A percentile compares a stretch with the other conserved stretches of the same genome.
phyloP scores from a whole-genome alignment of 2,797 vertebrate species.

The Alauda arvensis region DNA sequence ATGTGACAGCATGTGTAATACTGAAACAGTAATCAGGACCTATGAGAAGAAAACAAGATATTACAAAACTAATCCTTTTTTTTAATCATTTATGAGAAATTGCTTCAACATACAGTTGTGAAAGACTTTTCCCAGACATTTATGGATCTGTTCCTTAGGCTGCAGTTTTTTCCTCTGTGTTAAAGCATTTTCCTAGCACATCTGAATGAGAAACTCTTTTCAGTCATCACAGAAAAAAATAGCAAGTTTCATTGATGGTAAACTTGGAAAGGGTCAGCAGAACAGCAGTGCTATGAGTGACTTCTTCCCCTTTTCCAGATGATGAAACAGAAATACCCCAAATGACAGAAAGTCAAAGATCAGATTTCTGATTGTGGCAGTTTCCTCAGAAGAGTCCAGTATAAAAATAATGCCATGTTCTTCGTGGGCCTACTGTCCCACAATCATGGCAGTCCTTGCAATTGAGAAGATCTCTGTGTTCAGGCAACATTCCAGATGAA shows the following conservation, averaged over 20 bases:
- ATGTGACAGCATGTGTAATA: not conserved
- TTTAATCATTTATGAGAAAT: not conserved
- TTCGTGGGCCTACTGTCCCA: not conserved
- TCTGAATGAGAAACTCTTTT: constrained; percentile 13
- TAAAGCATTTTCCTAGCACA: constrained; percentile 18
- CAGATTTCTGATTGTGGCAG: not conserved
- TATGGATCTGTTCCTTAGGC: not conserved
- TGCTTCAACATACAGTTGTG: not conserved
- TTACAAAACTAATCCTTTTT: not conserved
- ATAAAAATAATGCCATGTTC: not conserved
- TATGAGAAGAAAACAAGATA: not conserved
- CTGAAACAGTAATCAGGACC: not conserved
- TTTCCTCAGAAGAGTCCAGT: not conserved
- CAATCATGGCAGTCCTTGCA: not conserved
- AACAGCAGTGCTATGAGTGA: not conserved
- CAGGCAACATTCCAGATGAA: not conserved
- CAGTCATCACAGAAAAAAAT: not conserved
- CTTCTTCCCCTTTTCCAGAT: not conserved
- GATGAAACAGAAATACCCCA: constrained; percentile 1
- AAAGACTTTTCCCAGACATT: not conserved
- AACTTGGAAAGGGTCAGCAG: constrained; percentile 24
- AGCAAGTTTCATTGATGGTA: constrained; percentile 14
- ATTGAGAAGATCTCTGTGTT: not conserved
- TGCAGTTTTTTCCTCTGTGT: not conserved
- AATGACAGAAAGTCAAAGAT: not conserved